Evolutionary conservation across 2,888 invertebrate species (phyloP), one percentile per base, ranked within the genome.

Genomic region (Tuta absoluta): DNA sequence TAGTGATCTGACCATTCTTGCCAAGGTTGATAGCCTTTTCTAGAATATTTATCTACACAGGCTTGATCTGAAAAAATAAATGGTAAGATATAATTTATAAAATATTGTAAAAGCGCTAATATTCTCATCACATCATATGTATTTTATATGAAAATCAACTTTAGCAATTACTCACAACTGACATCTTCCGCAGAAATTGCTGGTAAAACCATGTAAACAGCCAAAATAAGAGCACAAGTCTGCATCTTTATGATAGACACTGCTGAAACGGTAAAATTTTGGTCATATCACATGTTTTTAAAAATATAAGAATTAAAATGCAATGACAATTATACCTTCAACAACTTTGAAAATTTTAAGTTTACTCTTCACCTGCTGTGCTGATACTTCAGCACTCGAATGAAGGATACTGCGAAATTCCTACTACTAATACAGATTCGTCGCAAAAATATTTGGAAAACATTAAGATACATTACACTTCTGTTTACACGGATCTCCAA

Each of bases 1-100:
- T 91, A 91, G 66, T 91, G 91, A 66, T 91, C 91, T 0, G 91
- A 91, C 91, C 91, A 91, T 65, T 91, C 91, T 60, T 91, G 91
- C 91, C 91, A 91, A 0, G 91, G 91, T 66, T 91, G 91, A 66
- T 91, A 91, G 0, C 91, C 91, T 76, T 91, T 91, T 67, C 91
- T 84, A n/a, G 91, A 91, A 66, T 91, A 91, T 78, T 91, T 91
- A 63, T 91, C 91, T 1, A 91, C 89, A 66, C 91, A 91, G 0
- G 91, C 91, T 82, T 91, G 91, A 75, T 90, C 91, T 91, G 56
- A 57, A 38, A 64, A 45, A 14, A 56, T 4, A 14, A 51, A 56
- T 19, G 24, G 21, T 62, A 24, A n/a, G n/a, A n/a, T n/a, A n/a
- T n/a, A n/a, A n/a, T n/a, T 21, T 59, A 14, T 59, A 2, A 21